Evolutionary conservation across 2,888 invertebrate genomes (phyloP).

Genomic region (Tanypteryx hageni): DNA sequence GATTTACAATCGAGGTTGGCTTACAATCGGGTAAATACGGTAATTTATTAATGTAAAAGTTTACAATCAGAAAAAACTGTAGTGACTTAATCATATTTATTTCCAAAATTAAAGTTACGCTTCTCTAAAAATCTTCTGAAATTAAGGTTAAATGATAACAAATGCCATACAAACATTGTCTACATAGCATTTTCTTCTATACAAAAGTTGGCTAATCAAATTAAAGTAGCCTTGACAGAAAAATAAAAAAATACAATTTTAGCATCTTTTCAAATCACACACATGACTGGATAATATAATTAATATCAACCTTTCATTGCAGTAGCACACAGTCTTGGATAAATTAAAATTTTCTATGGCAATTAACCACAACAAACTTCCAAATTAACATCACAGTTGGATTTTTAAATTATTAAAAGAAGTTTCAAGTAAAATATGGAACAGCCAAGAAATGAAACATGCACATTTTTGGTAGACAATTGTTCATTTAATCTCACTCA

Average conservation of each 20-base stretch:
- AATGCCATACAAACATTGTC: not conserved
- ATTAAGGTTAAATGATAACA: not conserved
- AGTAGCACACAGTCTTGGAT: slow-evolving; percentile 24
- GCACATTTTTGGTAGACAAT: slow-evolving; percentile 33
- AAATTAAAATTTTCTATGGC: slow-evolving; percentile 9
- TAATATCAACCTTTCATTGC: not conserved
- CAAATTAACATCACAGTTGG: slow-evolving; percentile 20
- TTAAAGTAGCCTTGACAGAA: slow-evolving; percentile 21
- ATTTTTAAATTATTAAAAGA: not conserved
- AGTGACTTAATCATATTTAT: not conserved
- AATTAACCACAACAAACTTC: not conserved
- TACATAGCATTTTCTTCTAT: not conserved
- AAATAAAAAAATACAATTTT: slow-evolving; percentile 39
- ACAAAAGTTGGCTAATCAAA: not conserved
- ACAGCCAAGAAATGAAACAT: not conserved
- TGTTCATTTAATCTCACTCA: slow-evolving; percentile 47
- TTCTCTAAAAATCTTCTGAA: not conserved
- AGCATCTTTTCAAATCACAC: not conserved
- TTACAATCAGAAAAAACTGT: too few species aligned
- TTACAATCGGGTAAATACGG: too few species aligned
- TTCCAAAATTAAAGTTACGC: not conserved
- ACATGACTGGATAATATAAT: not conserved
- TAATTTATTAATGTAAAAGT: too few species aligned
- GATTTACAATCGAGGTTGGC: too few species aligned
- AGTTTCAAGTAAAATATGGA: not conserved